A percentile compares a stretch with the other conserved stretches of the same genome.
These are phyloP conservation scores for Melanogrammus aeglefinus DNA, from an alignment of 2,797 vertebrate species.

Conservation along the genomic window DNA sequence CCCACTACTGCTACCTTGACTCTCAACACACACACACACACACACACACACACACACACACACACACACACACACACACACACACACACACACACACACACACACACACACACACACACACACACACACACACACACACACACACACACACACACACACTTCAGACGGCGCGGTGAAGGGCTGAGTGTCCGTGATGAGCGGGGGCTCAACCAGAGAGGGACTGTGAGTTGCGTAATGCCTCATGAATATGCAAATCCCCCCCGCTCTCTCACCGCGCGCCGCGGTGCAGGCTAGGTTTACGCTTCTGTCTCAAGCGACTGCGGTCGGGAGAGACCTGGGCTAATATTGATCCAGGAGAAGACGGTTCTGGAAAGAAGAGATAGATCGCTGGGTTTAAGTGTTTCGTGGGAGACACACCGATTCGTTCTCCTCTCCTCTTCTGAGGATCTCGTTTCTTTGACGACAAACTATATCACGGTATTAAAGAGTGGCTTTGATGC, in stretches of 20 bases:
- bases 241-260: conserved; percentile 59
- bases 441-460: background rate
- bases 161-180: conserved; percentile 58
- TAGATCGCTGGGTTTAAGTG: conserved; percentile 34
- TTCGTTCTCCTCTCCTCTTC: background rate
- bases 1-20: background rate
- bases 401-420: conserved; percentile 8
- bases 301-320: conserved; percentile 39
- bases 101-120: background rate
- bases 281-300: conserved; percentile 41
- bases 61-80: conserved; percentile 20
- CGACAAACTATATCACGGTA: too few relatives aligned
- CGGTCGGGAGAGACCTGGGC: conserved; percentile 31
- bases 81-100: too few relatives aligned
- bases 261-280: conserved; percentile 31
- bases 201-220: conserved; percentile 59
- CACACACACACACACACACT: conserved; percentile 29
- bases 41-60: too few relatives aligned
- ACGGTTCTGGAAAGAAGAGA: conserved; percentile 25
- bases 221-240: conserved; percentile 51
- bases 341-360: conserved; percentile 50
- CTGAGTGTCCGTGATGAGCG: conserved; percentile 58
- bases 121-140: too few relatives aligned
- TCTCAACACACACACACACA: background rate
- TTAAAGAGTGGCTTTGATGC: too few relatives aligned